Conservation (phyloP, 2,113 vertebrate genomes). For the Callipepla californica region DNA sequence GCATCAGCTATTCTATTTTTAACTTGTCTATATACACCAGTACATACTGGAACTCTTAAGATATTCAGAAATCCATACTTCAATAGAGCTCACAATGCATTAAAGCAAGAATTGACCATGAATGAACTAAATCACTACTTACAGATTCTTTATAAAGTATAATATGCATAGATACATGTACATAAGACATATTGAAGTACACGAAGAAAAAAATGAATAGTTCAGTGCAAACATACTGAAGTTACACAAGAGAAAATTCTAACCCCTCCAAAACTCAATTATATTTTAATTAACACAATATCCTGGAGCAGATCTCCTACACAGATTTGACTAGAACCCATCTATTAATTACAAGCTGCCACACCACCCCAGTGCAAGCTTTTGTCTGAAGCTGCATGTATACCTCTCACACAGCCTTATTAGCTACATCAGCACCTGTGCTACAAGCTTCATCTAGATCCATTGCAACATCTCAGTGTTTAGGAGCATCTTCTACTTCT, state of each 20-base stretch:
- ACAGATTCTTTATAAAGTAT: background rate
- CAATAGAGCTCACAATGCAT: background rate
- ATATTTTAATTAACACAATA: background rate
- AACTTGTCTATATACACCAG: background rate
- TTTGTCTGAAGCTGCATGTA: background rate
- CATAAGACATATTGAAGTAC: background rate
- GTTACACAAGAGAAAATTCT: background rate
- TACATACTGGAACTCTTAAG: background rate
- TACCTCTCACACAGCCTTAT: background rate
- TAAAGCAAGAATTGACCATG: background rate
- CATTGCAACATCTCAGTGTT: background rate
- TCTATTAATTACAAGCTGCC: background rate
- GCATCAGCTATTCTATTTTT: background rate
- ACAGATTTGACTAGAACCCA: background rate
- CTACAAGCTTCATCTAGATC: background rate
- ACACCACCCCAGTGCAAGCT: background rate
- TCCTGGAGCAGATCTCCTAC: background rate
- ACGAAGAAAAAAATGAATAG: background rate
- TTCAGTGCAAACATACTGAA: background rate
- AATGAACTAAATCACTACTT: background rate
- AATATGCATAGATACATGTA: background rate
- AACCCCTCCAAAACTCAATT: background rate
- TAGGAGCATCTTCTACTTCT: background rate
- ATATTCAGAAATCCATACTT: background rate
- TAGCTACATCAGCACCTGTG: background rate